These are phyloP conservation scores for Drosophila pullipes DNA, from an alignment of 2,888 invertebrate genomes.

Conservation along the genomic window DNA sequence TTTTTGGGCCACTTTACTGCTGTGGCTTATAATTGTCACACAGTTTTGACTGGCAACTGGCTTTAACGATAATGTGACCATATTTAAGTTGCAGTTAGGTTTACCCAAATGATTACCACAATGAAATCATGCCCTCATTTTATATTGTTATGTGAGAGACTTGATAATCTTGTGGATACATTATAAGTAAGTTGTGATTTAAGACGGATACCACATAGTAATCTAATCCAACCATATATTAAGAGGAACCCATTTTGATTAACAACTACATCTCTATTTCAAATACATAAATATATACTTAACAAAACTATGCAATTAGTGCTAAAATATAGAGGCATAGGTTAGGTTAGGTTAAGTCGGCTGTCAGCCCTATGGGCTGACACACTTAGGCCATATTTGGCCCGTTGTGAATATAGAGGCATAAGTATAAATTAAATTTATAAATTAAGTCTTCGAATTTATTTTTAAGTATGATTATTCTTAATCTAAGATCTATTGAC, in stretches of 20 bases:
- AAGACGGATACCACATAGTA: background rate
- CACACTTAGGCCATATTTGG: no score
- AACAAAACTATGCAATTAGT: background rate
- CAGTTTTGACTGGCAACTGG: conserved; percentile 35
- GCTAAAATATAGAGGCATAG: background rate
- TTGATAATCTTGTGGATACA: background rate
- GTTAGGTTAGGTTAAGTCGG: no score
- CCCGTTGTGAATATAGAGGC: background rate
- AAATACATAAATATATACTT: no score
- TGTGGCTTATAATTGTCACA: conserved; percentile 59
- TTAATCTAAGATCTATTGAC: background rate
- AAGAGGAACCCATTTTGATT: background rate
- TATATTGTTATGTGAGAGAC: background rate
- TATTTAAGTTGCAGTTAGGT: conserved; percentile 38
- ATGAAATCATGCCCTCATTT: conserved; percentile 10
- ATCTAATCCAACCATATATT: background rate
- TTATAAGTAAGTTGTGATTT: background rate
- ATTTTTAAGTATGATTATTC: background rate
- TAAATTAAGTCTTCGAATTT: background rate
- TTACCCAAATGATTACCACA: conserved; percentile 13
- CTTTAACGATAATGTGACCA: conserved; percentile 55
- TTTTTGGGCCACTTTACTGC: conserved; percentile 33
- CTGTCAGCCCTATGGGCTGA: no score
- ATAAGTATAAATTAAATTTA: background rate
- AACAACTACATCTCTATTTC: background rate